Percentiles rank a stretch among this genome's conserved stretches.
phyloP scores from a whole-genome alignment of 2,797 vertebrate genomes.

The Clarias pachynema region DNA sequence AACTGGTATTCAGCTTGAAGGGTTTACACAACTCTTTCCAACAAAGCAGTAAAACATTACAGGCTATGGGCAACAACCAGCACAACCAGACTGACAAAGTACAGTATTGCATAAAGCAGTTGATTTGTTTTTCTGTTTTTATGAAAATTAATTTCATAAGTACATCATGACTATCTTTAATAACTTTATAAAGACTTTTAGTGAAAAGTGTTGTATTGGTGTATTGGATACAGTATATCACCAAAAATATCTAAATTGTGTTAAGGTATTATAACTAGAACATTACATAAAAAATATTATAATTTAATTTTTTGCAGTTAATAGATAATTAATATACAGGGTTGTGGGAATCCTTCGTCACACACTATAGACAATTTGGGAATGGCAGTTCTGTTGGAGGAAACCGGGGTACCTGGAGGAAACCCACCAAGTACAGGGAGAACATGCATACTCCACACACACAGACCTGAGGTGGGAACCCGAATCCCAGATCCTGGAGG shows the following conservation, averaged over 20 bases:
- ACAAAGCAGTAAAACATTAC: neutral
- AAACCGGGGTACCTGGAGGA: too few species aligned
- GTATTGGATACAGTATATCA: neutral
- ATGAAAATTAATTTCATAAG: neutral
- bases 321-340: neutral
- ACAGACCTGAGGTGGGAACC: too few species aligned
- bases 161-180: neutral
- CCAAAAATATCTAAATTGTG: neutral
- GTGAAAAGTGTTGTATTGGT: neutral
- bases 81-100: neutral
- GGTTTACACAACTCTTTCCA: neutral
- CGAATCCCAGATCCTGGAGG: too few species aligned
- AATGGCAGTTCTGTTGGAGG: too few species aligned
- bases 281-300: neutral
- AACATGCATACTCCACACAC: too few species aligned
- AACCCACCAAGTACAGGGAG: too few species aligned
- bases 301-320: too few species aligned
- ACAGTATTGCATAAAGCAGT: neutral
- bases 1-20: neutral
- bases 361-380: too few species aligned
- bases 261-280: neutral
- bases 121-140: neutral
- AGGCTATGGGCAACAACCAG: neutral
- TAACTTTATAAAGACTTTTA: neutral
- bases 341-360: too few species aligned